Percentiles rank a stretch among this genome's conserved stretches.
Conservation (phyloP, 1,140 invertebrate species). For the Drosophila pandora region DNA sequence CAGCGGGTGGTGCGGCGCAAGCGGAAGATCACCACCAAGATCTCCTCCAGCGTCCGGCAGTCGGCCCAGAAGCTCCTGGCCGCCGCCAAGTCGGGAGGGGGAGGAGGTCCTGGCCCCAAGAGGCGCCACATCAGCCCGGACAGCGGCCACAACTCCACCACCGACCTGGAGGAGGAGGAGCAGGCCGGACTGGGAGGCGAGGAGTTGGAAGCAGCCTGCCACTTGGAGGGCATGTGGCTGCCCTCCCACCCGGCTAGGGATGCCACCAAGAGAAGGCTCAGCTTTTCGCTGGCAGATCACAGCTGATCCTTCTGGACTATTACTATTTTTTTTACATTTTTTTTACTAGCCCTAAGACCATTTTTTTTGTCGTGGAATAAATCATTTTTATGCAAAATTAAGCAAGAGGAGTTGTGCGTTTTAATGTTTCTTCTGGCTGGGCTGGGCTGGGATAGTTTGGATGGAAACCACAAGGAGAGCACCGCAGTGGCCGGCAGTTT, state of each 20-base stretch:
- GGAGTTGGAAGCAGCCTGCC: conserved; percentile 51
- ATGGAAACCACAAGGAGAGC: conserved; percentile 43
- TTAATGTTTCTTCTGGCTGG: background rate
- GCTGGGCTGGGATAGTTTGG: conserved; percentile 28
- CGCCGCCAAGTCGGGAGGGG: conserved; percentile 32
- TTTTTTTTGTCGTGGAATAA: conserved; percentile 41
- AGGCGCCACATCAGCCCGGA: conserved; percentile 74
- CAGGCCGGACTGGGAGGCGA: conserved; percentile 38
- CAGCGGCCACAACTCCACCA: conserved; percentile 79
- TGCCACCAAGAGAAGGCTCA: conserved; percentile 74
- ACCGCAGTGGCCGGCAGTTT: conserved; percentile 38
- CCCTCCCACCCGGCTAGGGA: conserved; percentile 46
- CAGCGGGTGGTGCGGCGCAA: conserved; percentile 78
- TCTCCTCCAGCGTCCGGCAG: conserved; percentile 63
- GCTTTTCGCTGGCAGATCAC: conserved; percentile 58
- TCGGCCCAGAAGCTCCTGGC: conserved; percentile 73
- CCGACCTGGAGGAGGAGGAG: conserved; percentile 58
- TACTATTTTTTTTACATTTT: conserved; percentile 41
- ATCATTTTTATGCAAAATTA: conserved; percentile 38
- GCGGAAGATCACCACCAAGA: conserved; percentile 65
- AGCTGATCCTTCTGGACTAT: conserved; percentile 33
- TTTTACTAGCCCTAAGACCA: conserved; percentile 39
- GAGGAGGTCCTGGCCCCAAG: conserved; percentile 21
- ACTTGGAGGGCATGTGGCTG: conserved; percentile 64
- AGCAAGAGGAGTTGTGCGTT: background rate